A percentile compares a stretch with the other conserved stretches of the same genome.
Evolutionary conservation across 2,797 vertebrate species (phyloP).

Genomic region (Hydrophis major): DNA sequence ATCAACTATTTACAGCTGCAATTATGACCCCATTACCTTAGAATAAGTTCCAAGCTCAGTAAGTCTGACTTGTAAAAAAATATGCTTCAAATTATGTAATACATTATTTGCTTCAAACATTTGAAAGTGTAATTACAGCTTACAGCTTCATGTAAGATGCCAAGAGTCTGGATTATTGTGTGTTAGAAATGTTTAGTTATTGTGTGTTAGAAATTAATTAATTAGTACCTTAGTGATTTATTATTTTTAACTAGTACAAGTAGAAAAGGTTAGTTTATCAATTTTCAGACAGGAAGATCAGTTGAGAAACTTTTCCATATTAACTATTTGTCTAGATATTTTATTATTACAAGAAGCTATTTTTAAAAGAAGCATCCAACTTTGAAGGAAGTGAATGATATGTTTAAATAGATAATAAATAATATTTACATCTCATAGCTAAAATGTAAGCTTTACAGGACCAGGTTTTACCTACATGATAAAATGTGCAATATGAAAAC

Average conservation of each 20-base stretch:
- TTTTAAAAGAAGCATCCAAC: neutral
- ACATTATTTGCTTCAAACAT: neutral
- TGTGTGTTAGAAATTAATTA: neutral
- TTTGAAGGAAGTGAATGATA: neutral
- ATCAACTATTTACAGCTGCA: neutral
- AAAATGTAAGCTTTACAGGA: neutral
- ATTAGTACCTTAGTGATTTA: neutral
- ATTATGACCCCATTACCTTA: neutral
- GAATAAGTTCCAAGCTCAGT: neutral
- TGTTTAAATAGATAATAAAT: neutral
- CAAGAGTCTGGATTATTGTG: neutral
- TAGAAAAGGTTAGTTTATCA: neutral
- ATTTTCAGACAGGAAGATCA: neutral
- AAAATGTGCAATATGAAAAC: neutral
- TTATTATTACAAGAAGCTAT: neutral
- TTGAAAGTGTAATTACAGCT: slow-evolving; percentile 5
- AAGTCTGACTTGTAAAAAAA: neutral
- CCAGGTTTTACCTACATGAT: neutral
- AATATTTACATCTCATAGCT: neutral
- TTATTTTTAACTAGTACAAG: neutral
- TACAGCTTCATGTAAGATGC: neutral
- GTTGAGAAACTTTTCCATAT: neutral
- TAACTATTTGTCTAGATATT: slow-evolving; percentile 9
- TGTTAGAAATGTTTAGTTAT: neutral
- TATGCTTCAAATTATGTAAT: neutral